Conservation (phyloP, 2,888 invertebrate species). For the Margaritifera margaritifera region DNA sequence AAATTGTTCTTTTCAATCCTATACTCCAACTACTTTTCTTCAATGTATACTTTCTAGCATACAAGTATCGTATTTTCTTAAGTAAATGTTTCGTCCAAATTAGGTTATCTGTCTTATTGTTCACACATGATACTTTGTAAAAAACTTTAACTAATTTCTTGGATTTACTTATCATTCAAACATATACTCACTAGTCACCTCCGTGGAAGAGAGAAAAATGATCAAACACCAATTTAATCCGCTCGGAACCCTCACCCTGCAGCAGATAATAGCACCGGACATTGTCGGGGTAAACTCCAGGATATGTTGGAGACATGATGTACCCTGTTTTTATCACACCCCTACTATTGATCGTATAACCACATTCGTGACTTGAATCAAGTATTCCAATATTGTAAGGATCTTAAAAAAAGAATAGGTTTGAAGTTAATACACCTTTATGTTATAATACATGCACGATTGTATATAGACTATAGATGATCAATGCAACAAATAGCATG, state of each 20-base stretch:
- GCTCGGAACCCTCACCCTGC: constrained; percentile 89
- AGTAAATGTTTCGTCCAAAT: no score
- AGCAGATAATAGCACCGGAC: constrained; percentile 88
- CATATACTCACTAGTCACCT: constrained; percentile 92
- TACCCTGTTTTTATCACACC: constrained; percentile 82
- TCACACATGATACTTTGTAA: no score
- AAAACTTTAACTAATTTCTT: no score
- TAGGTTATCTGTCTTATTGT: no score
- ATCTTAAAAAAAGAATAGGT: constrained; percentile 76
- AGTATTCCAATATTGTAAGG: constrained; percentile 91
- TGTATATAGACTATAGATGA: no score
- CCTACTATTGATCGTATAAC: constrained; percentile 83
- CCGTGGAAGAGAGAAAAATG: constrained; percentile 99
- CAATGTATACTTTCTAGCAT: no score
- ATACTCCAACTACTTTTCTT: no score
- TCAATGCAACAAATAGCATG: no score
- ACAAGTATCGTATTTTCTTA: no score
- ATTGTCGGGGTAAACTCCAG: constrained; percentile 98
- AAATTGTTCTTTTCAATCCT: no score
- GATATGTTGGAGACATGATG: constrained; percentile 97
- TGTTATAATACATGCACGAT: no score
- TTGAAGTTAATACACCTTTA: constrained; percentile 4
- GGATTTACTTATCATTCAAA: no score
- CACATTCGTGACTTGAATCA: constrained; percentile 89
- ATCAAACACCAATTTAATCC: constrained; percentile 95